Evolutionary conservation across 2,797 vertebrate genomes (phyloP), one percentile per base, ranked within the genome.

Genomic region (Siniperca obscura): DNA sequence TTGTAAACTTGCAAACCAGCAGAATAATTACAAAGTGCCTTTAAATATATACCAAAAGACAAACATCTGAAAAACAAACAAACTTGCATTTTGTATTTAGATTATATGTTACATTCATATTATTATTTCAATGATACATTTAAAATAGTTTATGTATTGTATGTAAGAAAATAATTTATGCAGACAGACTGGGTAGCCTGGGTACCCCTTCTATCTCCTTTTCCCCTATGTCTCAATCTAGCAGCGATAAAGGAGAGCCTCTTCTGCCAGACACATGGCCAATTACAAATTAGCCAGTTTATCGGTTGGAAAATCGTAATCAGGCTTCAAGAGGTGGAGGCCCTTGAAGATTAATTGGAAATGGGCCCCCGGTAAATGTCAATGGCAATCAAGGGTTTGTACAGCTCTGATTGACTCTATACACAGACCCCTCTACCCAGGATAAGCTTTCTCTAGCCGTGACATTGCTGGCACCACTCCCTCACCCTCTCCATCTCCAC

Each of bases 321-420:
- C 95, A 96, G 94, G 90, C 95, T 94, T 93, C 94, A 95, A 95
- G 94, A 95, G 93, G 94, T 94, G 93, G 93, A 96, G 93, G 94
- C 92, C 91, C 95, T 95, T 95, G 95, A 96, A 96, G 95, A 95
- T 96, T 96, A 96, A 96, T 96, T 96, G 95, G 94, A 96, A 95
- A 94, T 93, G 90, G 94, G 93, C 90, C 94, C 94, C 94, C 61
- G 82, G 93, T 95, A 96, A 96, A 96, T 96, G 96, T 96, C 95
- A 96, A 94, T 93, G 93, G 92, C 93, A 95, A 95, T 95, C 93
- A 94, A 93, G 94, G 93, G 94, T 94, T 93, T 92, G 91, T 90
- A 89, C 91, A 91, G 90, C 91, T 85, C 90, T 92, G 93, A 95
- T 95, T 94, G 95, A 94, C 94, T 95, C 92, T 91, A 90, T 91